Conservation (phyloP, 2,113 vertebrate species). For the Calidris pugnax region DNA sequence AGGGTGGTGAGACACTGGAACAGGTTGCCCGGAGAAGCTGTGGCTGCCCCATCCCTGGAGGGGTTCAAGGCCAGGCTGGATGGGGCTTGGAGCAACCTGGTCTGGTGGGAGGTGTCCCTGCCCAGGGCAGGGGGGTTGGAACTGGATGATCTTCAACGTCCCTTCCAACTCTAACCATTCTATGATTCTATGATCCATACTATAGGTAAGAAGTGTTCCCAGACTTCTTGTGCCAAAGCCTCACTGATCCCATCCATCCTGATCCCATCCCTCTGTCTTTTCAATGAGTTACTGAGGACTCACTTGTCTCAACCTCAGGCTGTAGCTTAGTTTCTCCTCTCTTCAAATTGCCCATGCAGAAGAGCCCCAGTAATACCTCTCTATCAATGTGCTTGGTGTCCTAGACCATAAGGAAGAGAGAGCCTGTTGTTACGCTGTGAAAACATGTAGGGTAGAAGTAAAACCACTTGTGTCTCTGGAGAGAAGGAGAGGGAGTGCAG, state of each 20-base stretch:
- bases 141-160: too few species aligned
- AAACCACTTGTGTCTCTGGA: not conserved
- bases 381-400: rapidly evolving
- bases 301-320: not conserved
- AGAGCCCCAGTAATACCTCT: not conserved
- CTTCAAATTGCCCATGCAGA: not conserved
- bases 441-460: not conserved
- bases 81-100: too few species aligned
- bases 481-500: not conserved
- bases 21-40: too few species aligned
- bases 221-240: not conserved
- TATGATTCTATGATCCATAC: too few species aligned
- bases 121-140: too few species aligned
- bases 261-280: not conserved
- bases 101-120: too few species aligned
- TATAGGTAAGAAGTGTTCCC: not conserved
- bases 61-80: too few species aligned
- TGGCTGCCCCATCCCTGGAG: too few species aligned
- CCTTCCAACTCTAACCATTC: too few species aligned
- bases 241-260: not conserved
- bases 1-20: too few species aligned
- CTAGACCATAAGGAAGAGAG: not conserved
- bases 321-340: not conserved
- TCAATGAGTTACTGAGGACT: not conserved
- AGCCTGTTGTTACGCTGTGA: not conserved